Base-by-base conservation (phyloP, 1,140 invertebrate genomes). In the Polypedilum vanderplanki region DNA sequence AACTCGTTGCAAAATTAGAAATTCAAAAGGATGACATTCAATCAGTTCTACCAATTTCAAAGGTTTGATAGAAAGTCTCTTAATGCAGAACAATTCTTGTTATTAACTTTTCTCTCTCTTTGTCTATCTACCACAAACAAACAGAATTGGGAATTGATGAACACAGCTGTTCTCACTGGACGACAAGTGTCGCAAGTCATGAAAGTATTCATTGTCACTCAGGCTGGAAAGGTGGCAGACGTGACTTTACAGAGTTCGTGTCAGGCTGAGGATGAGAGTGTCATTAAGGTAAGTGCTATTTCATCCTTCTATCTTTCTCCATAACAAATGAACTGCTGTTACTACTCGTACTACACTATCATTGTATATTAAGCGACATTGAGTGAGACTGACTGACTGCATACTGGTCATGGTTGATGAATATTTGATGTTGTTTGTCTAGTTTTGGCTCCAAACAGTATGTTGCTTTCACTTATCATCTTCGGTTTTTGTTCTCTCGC, bases 161-260 rank as follows among this genome's bases (percentile, higher is more conserved):
- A 99, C 85, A 96, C 95, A 3, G 97, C 97, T 0, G 92, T 98
- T 75, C 85, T 99, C 77, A 98, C 96, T 0, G 96, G 96, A 0
- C 89, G 91, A 41, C 94, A 96, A 85, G 93, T 98, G 74, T 95
- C 94, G 2, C 93, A 96, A 78, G 92, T 95, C 5, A 94, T 99
- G 91, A 95, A 95, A 83, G 92, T 99, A 65, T 94, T 96, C 81
- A 94, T 96, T 77, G 94, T 98, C 1, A 96, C 93, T 41, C 93
- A 97, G 81, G 91, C 93, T 0, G 96, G 96, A 33, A 93, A 94
- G 83, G 91, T 98, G 0, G 93, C 93, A 75, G 96, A 98, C 83
- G 95, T 98, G 67, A 98, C 96, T 10, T 84, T 96, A n/a, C 93
- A 97, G 81, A 93, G 95, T 73, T 95, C 94, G 40, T 99, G 97